Base-by-base conservation (phyloP, 2,113 vertebrate species). In the Ranitomeya variabilis region DNA sequence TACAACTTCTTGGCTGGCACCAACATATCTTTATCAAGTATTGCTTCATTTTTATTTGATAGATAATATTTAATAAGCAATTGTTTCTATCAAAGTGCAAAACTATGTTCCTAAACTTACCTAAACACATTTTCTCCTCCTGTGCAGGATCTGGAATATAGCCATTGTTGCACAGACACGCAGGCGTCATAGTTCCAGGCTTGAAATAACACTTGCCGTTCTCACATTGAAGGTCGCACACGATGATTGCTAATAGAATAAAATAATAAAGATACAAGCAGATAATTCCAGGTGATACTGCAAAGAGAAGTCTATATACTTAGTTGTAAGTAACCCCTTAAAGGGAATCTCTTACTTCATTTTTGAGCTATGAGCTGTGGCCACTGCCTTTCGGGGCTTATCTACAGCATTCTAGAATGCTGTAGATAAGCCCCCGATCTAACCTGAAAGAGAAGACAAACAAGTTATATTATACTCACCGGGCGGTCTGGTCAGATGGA, bases 141-240 rank as follows among this genome's bases (percentile, higher is more conserved):
- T 76, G 55, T 6, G 4, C 19, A 14, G 60, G 26, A 45, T 77
- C 85, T 18, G 74, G 57, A 64, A 0, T 11, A 51, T 66, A 86
- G 37, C 85, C 85, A 6, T 7, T 79, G 8, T 64, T 52, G n/a
- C 85, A 86, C 0, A 1, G 18, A 76, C 85, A 86, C 7, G 10
- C 51, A 23, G 85, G 59, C 15, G 12, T 86, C 7, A 18, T 26
- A 54, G 74, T 86, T 45, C 59, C 74, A 86, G 85, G 31, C 73
- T 64, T 78, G n/a, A 86, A 64, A 76, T 77, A 64, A 69, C 85
- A 86, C 3, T 78, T 59, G 16, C 85, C 85, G 54, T 86, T 60
- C 16, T 31, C 19, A 86, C 85, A 86, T 3, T 10, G 31, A 26
- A 55, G 73, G n/a, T 54, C 78, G 59, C 85, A 86, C 13, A 16